Conservation (phyloP, 1,140 invertebrate genomes). For the Idris sp. region DNA sequence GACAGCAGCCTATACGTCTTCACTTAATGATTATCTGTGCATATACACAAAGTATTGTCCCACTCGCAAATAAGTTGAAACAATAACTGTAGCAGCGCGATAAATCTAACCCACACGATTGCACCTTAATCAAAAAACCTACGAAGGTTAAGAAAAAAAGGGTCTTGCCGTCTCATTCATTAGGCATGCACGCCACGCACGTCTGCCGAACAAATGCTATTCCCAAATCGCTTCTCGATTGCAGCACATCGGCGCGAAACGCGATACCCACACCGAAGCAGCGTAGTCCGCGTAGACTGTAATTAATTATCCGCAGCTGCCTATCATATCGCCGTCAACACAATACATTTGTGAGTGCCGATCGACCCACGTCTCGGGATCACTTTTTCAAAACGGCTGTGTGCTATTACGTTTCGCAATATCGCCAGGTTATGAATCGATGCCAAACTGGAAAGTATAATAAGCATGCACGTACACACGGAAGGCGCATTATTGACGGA, state of each 20-base stretch:
- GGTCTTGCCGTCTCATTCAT: conserved; percentile 36
- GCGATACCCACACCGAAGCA: conserved; percentile 42
- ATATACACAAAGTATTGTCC: not conserved
- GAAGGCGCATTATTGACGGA: conserved; percentile 54
- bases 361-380: conserved; percentile 34
- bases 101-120: conserved; percentile 43
- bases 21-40: conserved; percentile 14
- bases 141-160: not conserved
- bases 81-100: conserved; percentile 30
- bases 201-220: conserved; percentile 42
- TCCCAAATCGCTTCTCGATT: conserved; percentile 57
- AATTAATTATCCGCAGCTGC: conserved; percentile 53
- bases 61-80: conserved; percentile 21
- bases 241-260: conserved; percentile 50
- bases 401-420: conserved; percentile 54
- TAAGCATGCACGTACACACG: conserved; percentile 47
- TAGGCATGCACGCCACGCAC: conserved; percentile 48
- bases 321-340: conserved; percentile 57
- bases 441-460: conserved; percentile 53
- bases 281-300: conserved; percentile 45
- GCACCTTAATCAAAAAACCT: not conserved
- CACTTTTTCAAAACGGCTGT: conserved; percentile 48
- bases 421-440: conserved; percentile 49
- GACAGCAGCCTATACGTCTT: no score
- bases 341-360: conserved; percentile 26